Evolutionary conservation across 2,888 invertebrate genomes (phyloP).

Genomic region (Aphidius colemani): DNA sequence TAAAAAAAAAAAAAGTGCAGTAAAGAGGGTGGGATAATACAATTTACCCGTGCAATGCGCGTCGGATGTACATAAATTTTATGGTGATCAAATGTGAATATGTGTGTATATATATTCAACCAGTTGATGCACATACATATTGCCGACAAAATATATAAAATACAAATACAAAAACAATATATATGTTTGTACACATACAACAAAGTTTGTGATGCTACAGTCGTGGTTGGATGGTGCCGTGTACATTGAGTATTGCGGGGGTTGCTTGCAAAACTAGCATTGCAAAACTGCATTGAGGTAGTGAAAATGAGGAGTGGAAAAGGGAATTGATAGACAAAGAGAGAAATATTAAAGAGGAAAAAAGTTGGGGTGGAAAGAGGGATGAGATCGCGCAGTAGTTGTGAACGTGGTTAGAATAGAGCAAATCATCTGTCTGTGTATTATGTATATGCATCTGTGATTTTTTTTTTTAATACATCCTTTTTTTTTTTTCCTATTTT

Average conservation of each 20-base stretch:
- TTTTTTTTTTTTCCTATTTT: conserved; percentile 5
- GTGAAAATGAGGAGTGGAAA: no score
- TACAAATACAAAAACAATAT: neutral
- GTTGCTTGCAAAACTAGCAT: conserved; percentile 19
- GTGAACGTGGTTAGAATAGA: conserved; percentile 50
- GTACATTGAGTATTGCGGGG: conserved; percentile 43
- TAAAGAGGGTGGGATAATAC: conserved; percentile 45
- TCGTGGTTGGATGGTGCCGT: conserved; percentile 38
- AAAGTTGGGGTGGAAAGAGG: conserved; percentile 19
- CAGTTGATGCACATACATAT: conserved; percentile 44
- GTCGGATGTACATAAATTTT: conserved; percentile 56
- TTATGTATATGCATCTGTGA: neutral
- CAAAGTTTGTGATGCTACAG: conserved; percentile 21
- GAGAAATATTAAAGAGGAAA: conserved; percentile 17
- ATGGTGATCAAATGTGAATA: conserved; percentile 56
- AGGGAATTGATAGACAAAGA: no score
- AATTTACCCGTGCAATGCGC: conserved; percentile 52
- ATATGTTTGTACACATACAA: no score
- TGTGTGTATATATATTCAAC: conserved; percentile 36
- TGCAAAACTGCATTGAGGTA: neutral
- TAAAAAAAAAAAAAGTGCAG: no score
- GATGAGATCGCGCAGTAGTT: conserved; percentile 31
- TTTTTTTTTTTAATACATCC: conserved; percentile 11
- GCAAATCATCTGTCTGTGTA: conserved; percentile 28
- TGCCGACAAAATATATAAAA: neutral